A percentile compares a stretch with the other conserved stretches of the same genome.
Evolutionary conservation across 92 coral and sea anemone species (phyloP).

Genomic region (Porites evermanni): DNA sequence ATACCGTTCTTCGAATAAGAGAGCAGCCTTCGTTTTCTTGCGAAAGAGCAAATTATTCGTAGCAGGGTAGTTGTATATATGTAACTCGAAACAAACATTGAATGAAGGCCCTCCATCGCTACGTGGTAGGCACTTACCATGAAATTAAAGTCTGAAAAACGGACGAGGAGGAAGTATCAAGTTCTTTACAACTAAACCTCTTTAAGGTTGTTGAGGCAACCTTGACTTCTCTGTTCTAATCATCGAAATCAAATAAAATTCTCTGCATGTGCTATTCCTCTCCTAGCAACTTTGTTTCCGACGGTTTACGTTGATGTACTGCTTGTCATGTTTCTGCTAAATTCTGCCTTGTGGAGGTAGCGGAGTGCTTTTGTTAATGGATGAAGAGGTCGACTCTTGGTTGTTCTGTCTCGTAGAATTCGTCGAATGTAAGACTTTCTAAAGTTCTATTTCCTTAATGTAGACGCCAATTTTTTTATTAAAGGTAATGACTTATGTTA

Average conservation of each 20-base stretch:
- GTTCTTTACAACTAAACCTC: neutral
- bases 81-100: neutral
- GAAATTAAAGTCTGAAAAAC: neutral
- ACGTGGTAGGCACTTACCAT: too few species aligned
- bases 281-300: constrained; percentile 39
- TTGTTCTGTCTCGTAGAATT: too few species aligned
- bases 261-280: constrained; percentile 32
- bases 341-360: neutral
- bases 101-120: too few species aligned
- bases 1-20: too few species aligned
- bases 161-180: neutral
- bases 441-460: neutral
- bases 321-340: neutral
- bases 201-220: constrained; percentile 46
- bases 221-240: neutral
- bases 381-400: neutral
- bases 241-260: constrained; percentile 40
- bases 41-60: neutral
- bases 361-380: neutral
- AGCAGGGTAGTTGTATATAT: neutral
- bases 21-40: neutral
- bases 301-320: neutral
- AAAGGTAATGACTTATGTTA: neutral
- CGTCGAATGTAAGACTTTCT: neutral
- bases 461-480: neutral